A percentile compares a stretch with the other conserved stretches of the same genome.
phyloP scores from a whole-genome alignment of 2,797 vertebrate genomes.

The Trematomus bernacchii region DNA sequence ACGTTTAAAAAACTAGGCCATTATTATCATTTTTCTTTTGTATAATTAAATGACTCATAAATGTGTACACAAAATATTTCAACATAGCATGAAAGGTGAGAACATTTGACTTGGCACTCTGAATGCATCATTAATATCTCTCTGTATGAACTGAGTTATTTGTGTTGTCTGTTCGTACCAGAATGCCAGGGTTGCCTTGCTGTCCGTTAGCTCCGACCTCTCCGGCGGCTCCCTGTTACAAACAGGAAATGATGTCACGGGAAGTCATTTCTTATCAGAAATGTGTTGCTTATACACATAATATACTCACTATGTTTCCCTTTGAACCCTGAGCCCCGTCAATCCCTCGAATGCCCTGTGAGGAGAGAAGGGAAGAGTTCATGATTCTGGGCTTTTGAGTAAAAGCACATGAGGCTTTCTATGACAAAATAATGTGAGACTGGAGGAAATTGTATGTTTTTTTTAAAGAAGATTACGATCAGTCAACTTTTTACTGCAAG shows the following conservation, averaged over 20 bases:
- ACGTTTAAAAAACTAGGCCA: too few species aligned
- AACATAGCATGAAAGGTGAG: too few species aligned
- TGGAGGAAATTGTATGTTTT: background rate
- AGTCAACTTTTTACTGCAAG: background rate
- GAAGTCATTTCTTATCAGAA: background rate
- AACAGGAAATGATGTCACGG: conserved; percentile 30
- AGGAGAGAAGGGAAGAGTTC: conserved; percentile 33
- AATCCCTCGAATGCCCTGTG: conserved; percentile 92
- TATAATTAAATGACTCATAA: too few species aligned
- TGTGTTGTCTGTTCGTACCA: conserved; percentile 80
- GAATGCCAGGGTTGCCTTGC: conserved; percentile 95
- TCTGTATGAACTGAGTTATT: background rate
- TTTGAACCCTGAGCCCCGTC: conserved; percentile 95
- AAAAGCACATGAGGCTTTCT: conserved; percentile 13
- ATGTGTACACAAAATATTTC: too few species aligned
- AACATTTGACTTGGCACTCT: too few species aligned
- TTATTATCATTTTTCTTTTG: too few species aligned
- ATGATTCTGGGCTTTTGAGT: background rate
- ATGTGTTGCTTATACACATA: background rate
- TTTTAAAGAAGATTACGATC: background rate
- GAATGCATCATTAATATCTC: background rate
- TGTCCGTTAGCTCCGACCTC: conserved; percentile 94
- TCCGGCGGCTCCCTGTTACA: conserved; percentile 89
- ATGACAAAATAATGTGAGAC: conserved; percentile 17
- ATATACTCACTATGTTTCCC: conserved; percentile 91